Base-by-base conservation (phyloP, 2,113 vertebrate genomes). In the Gavialis gangeticus region DNA sequence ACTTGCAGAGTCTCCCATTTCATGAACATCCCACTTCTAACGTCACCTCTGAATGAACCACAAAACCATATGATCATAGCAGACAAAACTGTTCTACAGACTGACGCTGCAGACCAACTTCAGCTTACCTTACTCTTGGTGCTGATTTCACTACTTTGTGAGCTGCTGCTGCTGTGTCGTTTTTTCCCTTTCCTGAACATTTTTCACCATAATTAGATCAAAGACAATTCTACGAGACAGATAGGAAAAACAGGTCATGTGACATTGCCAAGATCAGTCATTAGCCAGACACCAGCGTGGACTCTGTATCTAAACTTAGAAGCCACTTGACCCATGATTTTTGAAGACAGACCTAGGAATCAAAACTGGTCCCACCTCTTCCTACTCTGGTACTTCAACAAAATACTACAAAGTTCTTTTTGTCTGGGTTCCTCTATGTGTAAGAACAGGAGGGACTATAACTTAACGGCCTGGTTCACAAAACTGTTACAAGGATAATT, bases 101-200 rank as follows among this genome's bases (percentile, higher is more conserved):
- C n/a, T 13, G 27, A 56, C 24, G 27, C 30, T 6, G 27, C 1
- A 18, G 0, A 10, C 22, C 46, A 8, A 30, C 3, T 5, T 25
- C 6, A 71, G 66, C 98, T 92, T 95, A 99, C 99, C 99, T 99
- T 99, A 98, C 99, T 99, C 96, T 99, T 99, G 2, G 99, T 99
- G 92, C 99, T 99, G 98, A 99, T 98, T 93, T 99, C 99, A 84
- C 99, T 99, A 97, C 99, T 99, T 67, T 99, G 99, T 3, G 99
- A 99, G 94, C 99, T 99, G 98, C 99, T 99, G 90, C 99, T 99
- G 96, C 99, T 99, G 98, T 99, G 99, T 28, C 99, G 98, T 91
- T 99, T 99, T 91, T 99, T 99, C 58, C 98, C 99, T 97, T 99
- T 99, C 82, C 99, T 99, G 91, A 99, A 99, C 99, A 99, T 99